These are phyloP conservation scores for Aurelia sp. DNA, from an alignment of 30 jellyfish, hydroid and myxozoan genomes.

Conservation along the genomic window DNA sequence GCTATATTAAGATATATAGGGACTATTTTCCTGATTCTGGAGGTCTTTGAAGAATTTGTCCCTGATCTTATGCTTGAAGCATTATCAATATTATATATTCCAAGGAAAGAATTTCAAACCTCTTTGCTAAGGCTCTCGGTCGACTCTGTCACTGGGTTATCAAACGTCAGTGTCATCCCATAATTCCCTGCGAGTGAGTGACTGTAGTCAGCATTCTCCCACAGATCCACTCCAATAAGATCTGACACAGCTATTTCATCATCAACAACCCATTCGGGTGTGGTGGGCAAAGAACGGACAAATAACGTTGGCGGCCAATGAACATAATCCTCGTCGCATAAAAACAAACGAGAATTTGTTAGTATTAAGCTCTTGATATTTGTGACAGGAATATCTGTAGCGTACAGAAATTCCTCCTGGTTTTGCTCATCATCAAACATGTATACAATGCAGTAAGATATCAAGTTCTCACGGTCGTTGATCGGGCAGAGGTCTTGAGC, in stretches of 20 bases:
- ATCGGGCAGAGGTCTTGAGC: constrained; percentile 84
- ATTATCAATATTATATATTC: too few species aligned
- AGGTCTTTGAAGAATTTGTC: too few species aligned
- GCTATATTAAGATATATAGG: too few species aligned
- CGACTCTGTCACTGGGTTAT: constrained; percentile 43
- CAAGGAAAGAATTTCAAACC: constrained; percentile 11
- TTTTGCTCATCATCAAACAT: constrained; percentile 40
- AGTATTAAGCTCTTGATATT: constrained; percentile 73
- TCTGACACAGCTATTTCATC: constrained; percentile 68
- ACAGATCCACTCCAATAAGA: constrained; percentile 84
- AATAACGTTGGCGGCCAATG: constrained; percentile 97
- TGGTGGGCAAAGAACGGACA: constrained; percentile 73
- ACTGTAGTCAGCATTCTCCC: constrained; percentile 70
- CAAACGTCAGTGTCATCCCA: constrained; percentile 81
- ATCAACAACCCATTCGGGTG: constrained; percentile 97
- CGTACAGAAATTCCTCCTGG: constrained; percentile 43
- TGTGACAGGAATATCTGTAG: constrained; percentile 61
- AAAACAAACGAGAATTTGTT: constrained; percentile 82
- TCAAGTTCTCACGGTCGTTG: constrained; percentile 85
- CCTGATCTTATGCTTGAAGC: too few species aligned
- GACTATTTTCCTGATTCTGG: too few species aligned
- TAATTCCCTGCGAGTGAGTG: constrained; percentile 60
- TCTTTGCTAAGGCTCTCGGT: constrained; percentile 41
- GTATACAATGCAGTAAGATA: constrained; percentile 87
- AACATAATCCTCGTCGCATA: constrained; percentile 94